A percentile compares a stretch with the other conserved stretches of the same genome.
These are phyloP conservation scores for Hemibagrus wyckioides DNA, from an alignment of 2,113 vertebrate genomes.

Conservation along the genomic window DNA sequence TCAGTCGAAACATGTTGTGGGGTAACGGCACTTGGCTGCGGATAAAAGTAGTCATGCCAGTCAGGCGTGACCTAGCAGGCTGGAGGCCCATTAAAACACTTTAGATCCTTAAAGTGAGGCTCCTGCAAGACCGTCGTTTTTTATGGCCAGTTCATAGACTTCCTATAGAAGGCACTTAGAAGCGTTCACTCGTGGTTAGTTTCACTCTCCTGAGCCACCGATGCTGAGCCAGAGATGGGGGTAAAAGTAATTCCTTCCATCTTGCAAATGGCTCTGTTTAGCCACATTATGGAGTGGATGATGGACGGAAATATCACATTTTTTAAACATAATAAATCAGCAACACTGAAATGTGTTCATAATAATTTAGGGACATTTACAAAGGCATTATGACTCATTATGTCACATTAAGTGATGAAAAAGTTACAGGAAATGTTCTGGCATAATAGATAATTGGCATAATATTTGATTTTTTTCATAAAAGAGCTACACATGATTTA, in stretches of 20 bases:
- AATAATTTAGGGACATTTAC: too few relatives aligned
- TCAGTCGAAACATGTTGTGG: slow-evolving; percentile 46
- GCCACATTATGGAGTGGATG: not conserved
- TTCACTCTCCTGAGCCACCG: not conserved
- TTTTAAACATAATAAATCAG: not conserved
- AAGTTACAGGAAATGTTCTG: not conserved
- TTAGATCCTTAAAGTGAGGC: slow-evolving; percentile 35
- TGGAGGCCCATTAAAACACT: slow-evolving; percentile 39
- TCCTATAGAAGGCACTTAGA: not conserved
- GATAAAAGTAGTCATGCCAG: slow-evolving; percentile 47
- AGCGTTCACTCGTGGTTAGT: not conserved
- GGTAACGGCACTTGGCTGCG: slow-evolving; percentile 41
- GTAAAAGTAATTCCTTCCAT: slow-evolving; percentile 2
- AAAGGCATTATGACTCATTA: too few relatives aligned
- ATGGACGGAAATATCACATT: not conserved
- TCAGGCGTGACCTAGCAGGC: slow-evolving; percentile 51
- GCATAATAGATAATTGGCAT: not conserved
- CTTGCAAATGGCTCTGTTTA: not conserved
- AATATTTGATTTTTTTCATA: too few relatives aligned
- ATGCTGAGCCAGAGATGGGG: not conserved
- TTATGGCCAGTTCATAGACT: slow-evolving; percentile 20
- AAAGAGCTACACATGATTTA: too few relatives aligned
- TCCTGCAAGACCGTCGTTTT: slow-evolving; percentile 18
- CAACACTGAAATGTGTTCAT: not conserved
- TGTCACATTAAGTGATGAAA: too few relatives aligned